Base-by-base conservation (phyloP, 2,888 invertebrate species). In the Eudasyphora cyanicolor region DNA sequence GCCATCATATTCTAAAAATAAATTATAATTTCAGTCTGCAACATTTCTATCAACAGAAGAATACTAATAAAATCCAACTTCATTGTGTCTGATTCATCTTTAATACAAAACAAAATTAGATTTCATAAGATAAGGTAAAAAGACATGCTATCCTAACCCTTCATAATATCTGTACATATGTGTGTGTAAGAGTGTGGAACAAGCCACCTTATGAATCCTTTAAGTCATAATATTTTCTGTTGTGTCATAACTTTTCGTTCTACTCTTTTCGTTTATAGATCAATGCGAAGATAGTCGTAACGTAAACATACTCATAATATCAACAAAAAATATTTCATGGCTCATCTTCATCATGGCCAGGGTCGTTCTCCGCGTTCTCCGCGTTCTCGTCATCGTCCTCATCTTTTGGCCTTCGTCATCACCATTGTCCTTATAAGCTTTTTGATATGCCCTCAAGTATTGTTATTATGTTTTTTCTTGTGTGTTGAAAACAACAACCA, bases 401-500 rank as follows among this genome's bases (percentile, higher is more conserved):
- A 24, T 35, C n/a, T n/a, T n/a, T n/a, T n/a, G n/a, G n/a, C 17
- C 17, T 10, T 35, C 21, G 38, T 21, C 67, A 1, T 24, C 27
- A 12, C 6, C 10, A n/a, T 64, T 67, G 67, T 67, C 42, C 38
- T 67, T 21, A 24, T 35, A 69, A 67, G 74, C 27, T 35, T 74
- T 75, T 24, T 54, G 38, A 19, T 19, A 60, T 32, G 74, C 69
- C 69, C 79, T 74, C 69, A 75, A 73, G 67, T 32, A 24, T 45
- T 79, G 7, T 75, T 78, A 64, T 78, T 78, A 24, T 54, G n/a
- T n/a, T n/a, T n/a, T n/a, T n/a, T n/a, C 64, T 60, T 69, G 21
- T 69, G n/a, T 27, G 49, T 49, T 57, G 2, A 10, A 45, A 79
- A 71, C 78, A 51, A 78, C 14, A 49, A n/a, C 45, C 0, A 42